Evolutionary conservation across 92 coral and sea anemone species (phyloP).

Genomic region (Epizoanthus ramosus): DNA sequence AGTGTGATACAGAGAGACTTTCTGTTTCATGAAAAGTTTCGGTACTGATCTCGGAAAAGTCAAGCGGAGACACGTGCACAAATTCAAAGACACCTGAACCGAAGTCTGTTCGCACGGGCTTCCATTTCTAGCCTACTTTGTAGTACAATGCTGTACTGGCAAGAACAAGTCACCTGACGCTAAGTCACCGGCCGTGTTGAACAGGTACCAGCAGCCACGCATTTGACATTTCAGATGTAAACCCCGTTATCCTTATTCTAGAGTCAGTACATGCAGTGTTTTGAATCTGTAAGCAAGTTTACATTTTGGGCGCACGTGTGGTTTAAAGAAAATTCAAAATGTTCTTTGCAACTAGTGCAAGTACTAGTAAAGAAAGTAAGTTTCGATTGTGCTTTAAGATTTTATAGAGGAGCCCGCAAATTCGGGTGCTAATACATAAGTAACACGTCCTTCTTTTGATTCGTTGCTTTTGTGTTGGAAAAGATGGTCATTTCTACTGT

Average conservation of each 20-base stretch:
- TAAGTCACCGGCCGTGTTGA: constrained; percentile 19
- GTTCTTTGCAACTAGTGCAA: constrained; percentile 11
- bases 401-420: no score
- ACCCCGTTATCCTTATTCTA: not conserved
- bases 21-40: not conserved
- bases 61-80: constrained; percentile 3
- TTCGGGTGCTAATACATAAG: no score
- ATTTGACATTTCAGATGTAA: not conserved
- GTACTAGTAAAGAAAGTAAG: not conserved
- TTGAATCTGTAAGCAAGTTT: constrained; percentile 20
- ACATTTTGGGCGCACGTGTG: constrained; percentile 26
- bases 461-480: no score
- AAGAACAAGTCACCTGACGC: constrained; percentile 5
- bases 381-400: constrained; percentile 3
- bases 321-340: constrained; percentile 1
- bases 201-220: constrained; percentile 32
- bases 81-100: constrained; percentile 15
- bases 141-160: constrained; percentile 1
- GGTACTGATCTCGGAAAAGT: not conserved
- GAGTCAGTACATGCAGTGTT: constrained; percentile 24
- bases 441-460: no score
- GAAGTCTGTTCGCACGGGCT: not conserved
- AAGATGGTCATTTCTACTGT: no score
- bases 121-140: constrained; percentile 1
- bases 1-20: not conserved